phyloP scores from a whole-genome alignment of 2,888 invertebrate genomes.

The Acutogordius australiensis region DNA sequence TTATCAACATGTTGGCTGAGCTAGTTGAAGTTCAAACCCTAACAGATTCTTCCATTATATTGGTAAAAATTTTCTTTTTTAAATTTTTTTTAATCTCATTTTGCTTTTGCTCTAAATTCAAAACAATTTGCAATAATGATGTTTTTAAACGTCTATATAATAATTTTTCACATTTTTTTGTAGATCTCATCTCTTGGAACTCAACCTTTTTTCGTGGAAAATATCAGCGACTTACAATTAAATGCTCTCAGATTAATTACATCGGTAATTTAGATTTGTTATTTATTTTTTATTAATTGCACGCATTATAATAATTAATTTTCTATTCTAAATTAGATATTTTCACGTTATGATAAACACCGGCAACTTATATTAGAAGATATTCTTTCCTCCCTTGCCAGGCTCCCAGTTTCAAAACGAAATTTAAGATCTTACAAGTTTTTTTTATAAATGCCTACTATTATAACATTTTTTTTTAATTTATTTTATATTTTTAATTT shows the following conservation, averaged over 20 bases:
- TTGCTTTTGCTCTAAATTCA: background rate
- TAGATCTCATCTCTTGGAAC: slow-evolving; percentile 76
- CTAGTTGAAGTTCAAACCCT: slow-evolving; percentile 63
- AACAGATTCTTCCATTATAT: slow-evolving; percentile 50
- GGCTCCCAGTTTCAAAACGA: slow-evolving; percentile 77
- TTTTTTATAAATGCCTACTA: no score
- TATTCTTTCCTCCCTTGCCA: slow-evolving; percentile 76
- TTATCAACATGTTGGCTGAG: slow-evolving; percentile 51
- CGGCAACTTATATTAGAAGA: slow-evolving; percentile 69
- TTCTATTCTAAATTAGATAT: slow-evolving; percentile 41
- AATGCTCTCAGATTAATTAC: slow-evolving; percentile 76
- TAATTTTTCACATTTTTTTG: slow-evolving; percentile 32
- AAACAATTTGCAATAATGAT: no score
- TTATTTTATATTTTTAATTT: no score
- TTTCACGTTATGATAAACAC: slow-evolving; percentile 77
- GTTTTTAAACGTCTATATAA: no score
- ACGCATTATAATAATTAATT: background rate
- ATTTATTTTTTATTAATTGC: slow-evolving; percentile 3
- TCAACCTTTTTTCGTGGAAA: slow-evolving; percentile 91
- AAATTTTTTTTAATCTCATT: background rate
- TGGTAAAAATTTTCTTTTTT: slow-evolving; percentile 19
- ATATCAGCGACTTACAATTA: slow-evolving; percentile 76
- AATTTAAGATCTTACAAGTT: slow-evolving; percentile 52
- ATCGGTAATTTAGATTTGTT: slow-evolving; percentile 27
- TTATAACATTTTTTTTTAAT: no score